Conservation (phyloP, 1,140 invertebrate genomes). For the Ostrea denselamellosa region DNA sequence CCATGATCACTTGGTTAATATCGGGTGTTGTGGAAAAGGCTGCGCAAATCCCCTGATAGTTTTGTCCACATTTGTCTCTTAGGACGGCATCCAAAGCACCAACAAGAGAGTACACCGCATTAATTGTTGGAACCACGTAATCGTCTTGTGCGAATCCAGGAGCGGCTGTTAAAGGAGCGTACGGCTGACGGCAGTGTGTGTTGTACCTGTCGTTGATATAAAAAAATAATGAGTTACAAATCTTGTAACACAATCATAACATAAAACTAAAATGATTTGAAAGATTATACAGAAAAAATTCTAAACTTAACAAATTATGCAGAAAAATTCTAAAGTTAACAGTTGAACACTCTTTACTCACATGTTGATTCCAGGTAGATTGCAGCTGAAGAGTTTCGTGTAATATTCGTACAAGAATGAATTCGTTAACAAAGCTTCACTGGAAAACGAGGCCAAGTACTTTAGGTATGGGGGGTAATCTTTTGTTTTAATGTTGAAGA, state of each 20-base stretch:
- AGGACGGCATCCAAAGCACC: constrained; percentile 67
- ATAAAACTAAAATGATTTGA: too few species aligned
- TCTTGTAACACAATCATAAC: too few species aligned
- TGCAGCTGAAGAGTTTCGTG: constrained; percentile 67
- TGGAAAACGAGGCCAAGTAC: constrained; percentile 53
- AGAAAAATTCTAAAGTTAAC: background rate
- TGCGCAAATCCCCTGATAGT: constrained; percentile 64
- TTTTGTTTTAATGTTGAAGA: constrained; percentile 61
- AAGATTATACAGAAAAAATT: too few species aligned
- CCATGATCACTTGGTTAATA: constrained; percentile 58
- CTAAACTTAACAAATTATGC: background rate
- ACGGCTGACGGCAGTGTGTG: constrained; percentile 48
- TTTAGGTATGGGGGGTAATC: constrained; percentile 51
- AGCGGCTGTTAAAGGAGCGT: constrained; percentile 50
- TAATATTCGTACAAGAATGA: constrained; percentile 69
- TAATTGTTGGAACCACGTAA: constrained; percentile 70
- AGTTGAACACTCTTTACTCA: constrained; percentile 39
- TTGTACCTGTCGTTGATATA: constrained; percentile 53
- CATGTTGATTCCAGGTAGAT: constrained; percentile 68
- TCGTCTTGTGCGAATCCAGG: constrained; percentile 62
- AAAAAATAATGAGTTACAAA: background rate
- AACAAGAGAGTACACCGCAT: constrained; percentile 71
- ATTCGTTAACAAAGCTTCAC: constrained; percentile 47
- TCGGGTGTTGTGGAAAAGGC: constrained; percentile 58
- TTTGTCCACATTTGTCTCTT: constrained; percentile 66